Evolutionary conservation across 2,888 invertebrate species (phyloP), one percentile per base, ranked within the genome.

Genomic region (Drosophila prolongata): DNA sequence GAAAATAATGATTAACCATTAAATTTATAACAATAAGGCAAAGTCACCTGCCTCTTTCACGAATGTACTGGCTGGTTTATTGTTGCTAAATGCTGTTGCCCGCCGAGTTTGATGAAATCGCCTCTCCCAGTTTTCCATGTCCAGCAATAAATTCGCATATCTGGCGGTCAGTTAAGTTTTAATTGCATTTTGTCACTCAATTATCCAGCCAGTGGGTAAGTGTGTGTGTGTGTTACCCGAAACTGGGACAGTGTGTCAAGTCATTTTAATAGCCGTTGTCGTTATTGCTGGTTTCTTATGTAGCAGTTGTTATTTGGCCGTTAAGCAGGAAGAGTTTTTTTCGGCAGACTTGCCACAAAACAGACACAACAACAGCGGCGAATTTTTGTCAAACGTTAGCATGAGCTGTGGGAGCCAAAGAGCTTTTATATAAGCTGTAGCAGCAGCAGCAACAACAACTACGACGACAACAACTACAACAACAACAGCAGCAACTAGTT

Each of bases 191-290:
- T 88, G 84, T 87, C 80, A 89, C 87, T 89, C 89, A 80, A 80
- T 83, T 89, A 80, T 74, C 34, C 49, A 46, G 40, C 40, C 40
- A 19, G 34, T 52, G n/a, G 34, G 43, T 30, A 9, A n/a, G 52
- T 30, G 19, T 30, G 30, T 30, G 19, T 43, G 42, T 69, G 55
- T 61, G 50, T 35, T 37, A 46, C 14, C 55, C 42, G 30, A 89
- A 89, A 89, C 72, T 89, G 87, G 87, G 78, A 87, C 87, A 83
- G 84, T 83, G 89, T 83, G 83, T 88, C 83, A 83, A 88, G 71
- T 67, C 61, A 73, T 69, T 74, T 75, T 74, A 75, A 74, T 74
- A 61, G 64, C 65, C 52, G 30, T 30, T 9, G 56, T 49, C 60
- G 50, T 49, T 46, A 8, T 16, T 43, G 34, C 13, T 14, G 11